phyloP scores from a whole-genome alignment of 1,140 invertebrate genomes.

The Heliconius hewitsoni region DNA sequence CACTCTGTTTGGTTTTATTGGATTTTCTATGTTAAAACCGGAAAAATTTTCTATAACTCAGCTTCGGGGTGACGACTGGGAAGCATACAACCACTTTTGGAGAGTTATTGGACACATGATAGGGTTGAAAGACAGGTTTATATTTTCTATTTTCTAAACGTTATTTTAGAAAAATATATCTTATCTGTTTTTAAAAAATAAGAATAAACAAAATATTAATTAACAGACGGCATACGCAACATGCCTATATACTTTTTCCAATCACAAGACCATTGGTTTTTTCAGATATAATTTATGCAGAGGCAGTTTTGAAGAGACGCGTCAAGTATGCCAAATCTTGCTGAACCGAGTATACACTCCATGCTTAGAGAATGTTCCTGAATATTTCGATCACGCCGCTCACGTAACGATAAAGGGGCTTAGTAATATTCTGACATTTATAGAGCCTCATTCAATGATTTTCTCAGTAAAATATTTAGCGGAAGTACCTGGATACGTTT shows the following conservation, averaged over 20 bases:
- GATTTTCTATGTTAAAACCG: conserved; percentile 86
- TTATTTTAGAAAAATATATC: not conserved
- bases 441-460: conserved; percentile 41
- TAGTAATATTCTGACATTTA: conserved; percentile 46
- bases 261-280: not conserved
- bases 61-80: conserved; percentile 67
- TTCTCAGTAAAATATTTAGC: conserved; percentile 48
- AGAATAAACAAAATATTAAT: no score
- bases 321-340: conserved; percentile 57
- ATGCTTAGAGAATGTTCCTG: conserved; percentile 58
- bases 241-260: no score
- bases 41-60: conserved; percentile 84
- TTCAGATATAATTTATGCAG: conserved; percentile 81
- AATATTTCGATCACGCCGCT: conserved; percentile 69
- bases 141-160: not conserved
- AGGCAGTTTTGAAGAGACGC: conserved; percentile 61
- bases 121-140: conserved; percentile 90
- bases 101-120: conserved; percentile 89
- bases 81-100: conserved; percentile 92
- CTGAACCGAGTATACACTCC: conserved; percentile 58
- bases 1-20: conserved; percentile 93
- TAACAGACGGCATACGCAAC: no score
- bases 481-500: conserved; percentile 55
- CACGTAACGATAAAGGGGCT: conserved; percentile 63
- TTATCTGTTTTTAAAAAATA: no score